Evolutionary conservation across 2,113 vertebrate species (phyloP).

Genomic region (Felis chaus): DNA sequence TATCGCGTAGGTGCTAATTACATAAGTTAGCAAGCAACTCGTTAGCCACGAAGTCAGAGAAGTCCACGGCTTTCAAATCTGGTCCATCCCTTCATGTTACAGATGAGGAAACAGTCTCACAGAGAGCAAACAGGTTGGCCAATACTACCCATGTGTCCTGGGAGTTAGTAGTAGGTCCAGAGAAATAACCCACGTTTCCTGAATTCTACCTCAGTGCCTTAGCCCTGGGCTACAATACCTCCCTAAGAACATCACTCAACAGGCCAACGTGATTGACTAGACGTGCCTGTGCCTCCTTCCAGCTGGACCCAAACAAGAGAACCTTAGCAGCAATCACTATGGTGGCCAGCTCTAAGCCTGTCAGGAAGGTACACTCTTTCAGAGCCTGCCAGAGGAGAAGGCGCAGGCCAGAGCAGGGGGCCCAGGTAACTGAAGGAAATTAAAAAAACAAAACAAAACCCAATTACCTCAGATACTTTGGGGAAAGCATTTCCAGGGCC

Average conservation of each 20-base stretch:
- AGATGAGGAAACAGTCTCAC: background rate
- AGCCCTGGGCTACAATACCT: fast-evolving
- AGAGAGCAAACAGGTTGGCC: background rate
- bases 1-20: background rate
- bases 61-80: background rate
- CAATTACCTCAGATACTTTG: background rate
- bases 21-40: background rate
- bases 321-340: background rate
- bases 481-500: background rate
- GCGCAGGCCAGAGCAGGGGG: background rate
- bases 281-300: background rate
- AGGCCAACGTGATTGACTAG: background rate
- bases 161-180: background rate
- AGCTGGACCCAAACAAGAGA: background rate
- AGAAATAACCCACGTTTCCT: background rate
- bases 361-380: too few relatives aligned
- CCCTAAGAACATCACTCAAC: background rate
- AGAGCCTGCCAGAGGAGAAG: background rate
- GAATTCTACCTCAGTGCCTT: background rate
- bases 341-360: too few relatives aligned
- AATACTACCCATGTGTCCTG: background rate
- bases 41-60: background rate
- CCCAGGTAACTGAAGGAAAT: background rate
- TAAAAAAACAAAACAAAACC: background rate
- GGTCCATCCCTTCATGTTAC: background rate